Base-by-base conservation (phyloP, 1,140 invertebrate genomes). In the Trichonephila clavipes region DNA sequence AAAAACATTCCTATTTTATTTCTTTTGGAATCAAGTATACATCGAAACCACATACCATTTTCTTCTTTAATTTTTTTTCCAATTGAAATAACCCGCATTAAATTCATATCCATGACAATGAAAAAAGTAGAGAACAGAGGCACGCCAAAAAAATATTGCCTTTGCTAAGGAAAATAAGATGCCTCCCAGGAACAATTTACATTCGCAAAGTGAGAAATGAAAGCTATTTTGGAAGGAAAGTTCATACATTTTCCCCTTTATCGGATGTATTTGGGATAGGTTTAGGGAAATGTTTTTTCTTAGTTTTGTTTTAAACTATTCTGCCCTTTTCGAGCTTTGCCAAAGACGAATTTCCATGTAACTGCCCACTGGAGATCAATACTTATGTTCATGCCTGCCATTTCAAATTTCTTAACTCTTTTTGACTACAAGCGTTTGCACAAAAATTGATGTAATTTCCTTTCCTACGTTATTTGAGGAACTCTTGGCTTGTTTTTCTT, bases 181-280 rank as follows among this genome's bases (percentile, higher is more conserved):
- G 69, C 89, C 89, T 82, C 77, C 16, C 24, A 90, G 89, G 89
- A 82, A 58, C 89, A 90, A 90, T 90, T 90, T 90, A 90, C 89
- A 90, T 90, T 90, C 89, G 51, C 19, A 90, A 82, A 90, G 58
- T 61, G 89, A 82, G 72, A 90, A 82, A 90, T 82, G 69, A 90
- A 82, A 61, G 89, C 69, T 82, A 90, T 90, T 90, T 90, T 90
- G 69, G 58, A 61, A 40, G 89, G 34, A 82, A 82, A 69, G n/a
- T 34, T 90, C 69, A 90, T 90, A 40, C 64, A 58, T 90, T 82
- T 89, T 90, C 40, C 24, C 24, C 89, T 90, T 64, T 69, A 82
- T 90, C 69, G 77, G 59, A 81, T 90, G 72, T 69, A 69, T 81
- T 82, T 62, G 34, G 44, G 77, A 90, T 82, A 90, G 72, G 69